Evolutionary conservation across 1,140 invertebrate genomes (phyloP), one percentile per base, ranked within the genome.

Genomic region (Sesamia nonagrioides): DNA sequence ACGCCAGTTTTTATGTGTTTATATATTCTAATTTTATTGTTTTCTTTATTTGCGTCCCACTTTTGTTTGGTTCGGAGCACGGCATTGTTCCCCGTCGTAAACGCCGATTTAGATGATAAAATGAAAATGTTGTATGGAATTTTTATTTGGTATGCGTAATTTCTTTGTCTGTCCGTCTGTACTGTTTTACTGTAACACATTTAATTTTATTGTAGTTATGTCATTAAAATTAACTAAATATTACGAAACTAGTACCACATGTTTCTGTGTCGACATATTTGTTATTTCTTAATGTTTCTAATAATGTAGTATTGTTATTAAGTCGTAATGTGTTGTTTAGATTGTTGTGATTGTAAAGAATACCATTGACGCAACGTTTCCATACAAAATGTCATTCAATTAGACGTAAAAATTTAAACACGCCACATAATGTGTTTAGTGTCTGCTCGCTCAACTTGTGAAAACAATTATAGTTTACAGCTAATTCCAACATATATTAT

Each of bases 21-120:
- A 94, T 93, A 89, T 93, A 94, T 94, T 94, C 93, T 94, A 94
- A 94, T 94, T 95, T 94, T 95, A 95, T 95, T 95, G 93, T 95
- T 92, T 94, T 95, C 93, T 95, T 95, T 94, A 93, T 94, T 94
- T 92, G 92, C 93, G 93, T 92, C 89, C 92, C 93, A 95, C 93
- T 95, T 95, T 95, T 93, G 92, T 95, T 93, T 88, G 90, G 93
- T 91, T 88, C 93, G 84, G 86, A 87, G 88, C 88, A 84, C 90
- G 88, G 90, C 92, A 94, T 94, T 94, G 92, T 95, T 94, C 91
- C 85, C 86, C 85, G 83, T 94, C 92, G 91, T 95, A 94, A 94
- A 95, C 89, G 93, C 89, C 91, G 91, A 94, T 94, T 94, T 94
- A 92, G 92, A 94, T 92, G 91, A 93, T 94, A 93, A 93, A 86